These are phyloP conservation scores for Typhlomys cinereus DNA, from an alignment of 2,113 vertebrate genomes.

Conservation along the genomic window DNA sequence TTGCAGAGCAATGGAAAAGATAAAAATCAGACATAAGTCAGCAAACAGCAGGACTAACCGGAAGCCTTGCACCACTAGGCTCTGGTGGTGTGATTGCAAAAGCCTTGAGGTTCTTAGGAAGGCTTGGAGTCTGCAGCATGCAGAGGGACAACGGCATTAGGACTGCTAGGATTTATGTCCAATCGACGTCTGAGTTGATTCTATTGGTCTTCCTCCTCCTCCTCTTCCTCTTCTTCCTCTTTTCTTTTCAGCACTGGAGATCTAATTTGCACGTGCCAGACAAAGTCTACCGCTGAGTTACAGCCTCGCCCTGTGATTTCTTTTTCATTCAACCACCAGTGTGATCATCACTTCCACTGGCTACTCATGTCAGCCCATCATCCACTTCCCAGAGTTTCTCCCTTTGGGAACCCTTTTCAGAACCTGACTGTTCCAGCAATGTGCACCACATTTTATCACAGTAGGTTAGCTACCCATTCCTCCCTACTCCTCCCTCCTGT, in stretches of 20 bases:
- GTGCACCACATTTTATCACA: background rate
- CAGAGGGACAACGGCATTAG: background rate
- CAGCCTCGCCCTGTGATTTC: background rate
- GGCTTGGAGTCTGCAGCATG: accelerated
- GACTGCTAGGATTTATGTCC: background rate
- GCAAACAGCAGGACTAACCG: background rate
- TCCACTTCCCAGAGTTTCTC: background rate
- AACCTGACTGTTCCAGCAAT: background rate
- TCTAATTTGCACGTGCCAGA: background rate
- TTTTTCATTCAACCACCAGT: background rate
- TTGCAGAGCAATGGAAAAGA: background rate
- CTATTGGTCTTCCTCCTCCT: background rate
- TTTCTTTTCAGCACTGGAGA: background rate
- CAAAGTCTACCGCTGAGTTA: background rate
- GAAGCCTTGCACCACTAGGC: background rate
- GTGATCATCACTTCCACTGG: background rate
- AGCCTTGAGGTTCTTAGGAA: background rate
- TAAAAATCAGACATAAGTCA: background rate
- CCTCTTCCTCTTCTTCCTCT: background rate
- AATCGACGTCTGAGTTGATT: background rate
- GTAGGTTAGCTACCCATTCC: background rate
- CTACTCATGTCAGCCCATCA: background rate
- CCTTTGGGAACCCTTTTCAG: background rate
- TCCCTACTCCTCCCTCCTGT: background rate
- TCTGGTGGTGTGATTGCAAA: background rate